A percentile compares a stretch with the other conserved stretches of the same genome.
Evolutionary conservation across 2,113 vertebrate genomes (phyloP).

Genomic region (Condylura cristata): DNA sequence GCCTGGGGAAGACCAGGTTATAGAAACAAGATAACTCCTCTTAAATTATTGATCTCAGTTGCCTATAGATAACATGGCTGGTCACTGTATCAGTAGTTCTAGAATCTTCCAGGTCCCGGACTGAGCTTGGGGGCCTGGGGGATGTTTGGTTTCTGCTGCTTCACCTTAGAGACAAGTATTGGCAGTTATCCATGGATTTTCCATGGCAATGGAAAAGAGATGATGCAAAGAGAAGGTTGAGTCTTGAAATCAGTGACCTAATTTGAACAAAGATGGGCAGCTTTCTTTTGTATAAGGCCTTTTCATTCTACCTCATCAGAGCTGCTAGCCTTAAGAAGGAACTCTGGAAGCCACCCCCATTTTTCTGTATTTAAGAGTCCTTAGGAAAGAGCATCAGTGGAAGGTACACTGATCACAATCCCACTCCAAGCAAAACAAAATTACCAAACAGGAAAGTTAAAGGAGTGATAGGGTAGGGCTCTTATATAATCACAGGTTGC

Average conservation of each 20-base stretch:
- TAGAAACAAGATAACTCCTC: background rate
- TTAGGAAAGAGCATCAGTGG: background rate
- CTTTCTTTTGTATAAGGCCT: background rate
- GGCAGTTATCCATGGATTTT: background rate
- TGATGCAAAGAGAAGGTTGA: background rate
- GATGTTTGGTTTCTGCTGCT: background rate
- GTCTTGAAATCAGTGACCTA: background rate
- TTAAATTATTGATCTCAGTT: background rate
- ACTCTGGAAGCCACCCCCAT: background rate
- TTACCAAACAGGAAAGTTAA: background rate
- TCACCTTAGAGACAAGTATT: background rate
- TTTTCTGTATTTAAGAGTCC: background rate
- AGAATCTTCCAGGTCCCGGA: background rate
- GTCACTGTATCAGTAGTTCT: too few relatives aligned
- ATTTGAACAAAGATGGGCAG: background rate
- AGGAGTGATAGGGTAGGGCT: background rate
- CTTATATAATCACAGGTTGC: background rate
- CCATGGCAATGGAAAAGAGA: background rate
- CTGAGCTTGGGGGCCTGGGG: background rate
- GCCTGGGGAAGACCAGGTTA: background rate
- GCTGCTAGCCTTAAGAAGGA: background rate
- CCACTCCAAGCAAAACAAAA: background rate
- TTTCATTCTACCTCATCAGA: background rate
- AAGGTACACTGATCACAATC: background rate
- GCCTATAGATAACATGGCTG: background rate